These are phyloP conservation scores for Resseliella maxima DNA, from an alignment of 2,888 invertebrate genomes.

Conservation along the genomic window DNA sequence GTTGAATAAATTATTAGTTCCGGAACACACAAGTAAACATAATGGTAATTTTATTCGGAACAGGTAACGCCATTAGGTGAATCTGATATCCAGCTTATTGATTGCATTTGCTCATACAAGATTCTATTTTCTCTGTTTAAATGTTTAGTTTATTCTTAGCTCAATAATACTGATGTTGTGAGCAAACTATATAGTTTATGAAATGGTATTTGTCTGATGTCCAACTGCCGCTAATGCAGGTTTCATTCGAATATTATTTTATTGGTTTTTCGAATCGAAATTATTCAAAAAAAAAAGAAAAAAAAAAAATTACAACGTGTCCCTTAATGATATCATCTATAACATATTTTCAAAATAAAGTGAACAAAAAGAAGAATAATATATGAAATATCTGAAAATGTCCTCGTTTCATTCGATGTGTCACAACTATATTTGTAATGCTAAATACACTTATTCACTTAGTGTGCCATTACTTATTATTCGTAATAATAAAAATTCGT, in stretches of 20 bases:
- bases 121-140: not conserved
- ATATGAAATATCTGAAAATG: no score
- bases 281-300: no score
- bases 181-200: not conserved
- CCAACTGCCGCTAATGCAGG: not conserved
- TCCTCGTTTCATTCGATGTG: no score
- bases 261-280: not conserved
- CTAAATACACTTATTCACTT: no score
- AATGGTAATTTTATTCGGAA: not conserved
- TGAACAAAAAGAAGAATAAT: no score
- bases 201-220: not conserved
- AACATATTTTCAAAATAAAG: not conserved
- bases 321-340: not conserved
- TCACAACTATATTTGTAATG: no score
- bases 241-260: not conserved
- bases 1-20: slow-evolving; percentile 26
- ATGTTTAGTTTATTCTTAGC: not conserved
- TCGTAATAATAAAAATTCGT: not conserved
- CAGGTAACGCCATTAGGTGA: not conserved
- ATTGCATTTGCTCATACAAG: not conserved
- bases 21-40: not conserved
- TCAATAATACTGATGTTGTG: not conserved
- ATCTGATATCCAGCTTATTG: slow-evolving; percentile 3
- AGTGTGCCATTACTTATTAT: no score
- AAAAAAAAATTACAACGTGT: not conserved